Percentiles rank a stretch among this genome's conserved stretches.
phyloP scores from a whole-genome alignment of 2,113 vertebrate genomes.

The Rhegmatorhina hoffmannsi region DNA sequence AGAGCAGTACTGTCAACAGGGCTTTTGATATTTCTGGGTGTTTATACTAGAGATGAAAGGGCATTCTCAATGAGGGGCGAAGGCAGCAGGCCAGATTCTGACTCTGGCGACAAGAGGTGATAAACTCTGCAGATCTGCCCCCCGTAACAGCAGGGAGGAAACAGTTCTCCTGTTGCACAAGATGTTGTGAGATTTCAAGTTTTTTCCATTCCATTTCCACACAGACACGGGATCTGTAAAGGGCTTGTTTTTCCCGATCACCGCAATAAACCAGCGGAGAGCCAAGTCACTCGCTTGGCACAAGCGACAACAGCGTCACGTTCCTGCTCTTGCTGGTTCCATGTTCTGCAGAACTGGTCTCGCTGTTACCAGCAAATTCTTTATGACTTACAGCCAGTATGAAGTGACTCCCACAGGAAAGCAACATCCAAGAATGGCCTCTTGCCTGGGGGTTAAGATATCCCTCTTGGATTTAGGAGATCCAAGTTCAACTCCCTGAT shows the following conservation, averaged over 20 bases:
- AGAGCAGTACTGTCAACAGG: conserved; percentile 61
- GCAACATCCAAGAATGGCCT: neutral
- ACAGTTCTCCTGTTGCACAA: conserved; percentile 21
- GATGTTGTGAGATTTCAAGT: neutral
- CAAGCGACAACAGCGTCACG: neutral
- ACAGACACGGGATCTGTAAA: neutral
- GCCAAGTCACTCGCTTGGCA: neutral
- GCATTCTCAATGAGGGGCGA: conserved; percentile 56
- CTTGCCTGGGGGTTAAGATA: neutral
- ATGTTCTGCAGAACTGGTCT: neutral
- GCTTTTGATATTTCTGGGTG: conserved; percentile 63
- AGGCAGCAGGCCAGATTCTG: conserved; percentile 44
- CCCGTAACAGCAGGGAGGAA: neutral
- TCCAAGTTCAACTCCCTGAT: conserved; percentile 5
- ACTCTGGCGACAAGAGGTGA: conserved; percentile 57
- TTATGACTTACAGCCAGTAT: neutral
- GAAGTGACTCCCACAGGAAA: neutral
- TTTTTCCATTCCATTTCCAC: neutral
- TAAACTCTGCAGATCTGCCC: conserved; percentile 8
- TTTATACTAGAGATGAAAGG: conserved; percentile 73
- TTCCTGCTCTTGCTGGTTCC: neutral
- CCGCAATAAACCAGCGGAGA: neutral
- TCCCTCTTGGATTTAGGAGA: neutral
- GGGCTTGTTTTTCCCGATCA: neutral
- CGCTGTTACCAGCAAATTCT: neutral